These are phyloP conservation scores for Theocolax elegans DNA, from an alignment of 1,140 invertebrate genomes.

Conservation along the genomic window DNA sequence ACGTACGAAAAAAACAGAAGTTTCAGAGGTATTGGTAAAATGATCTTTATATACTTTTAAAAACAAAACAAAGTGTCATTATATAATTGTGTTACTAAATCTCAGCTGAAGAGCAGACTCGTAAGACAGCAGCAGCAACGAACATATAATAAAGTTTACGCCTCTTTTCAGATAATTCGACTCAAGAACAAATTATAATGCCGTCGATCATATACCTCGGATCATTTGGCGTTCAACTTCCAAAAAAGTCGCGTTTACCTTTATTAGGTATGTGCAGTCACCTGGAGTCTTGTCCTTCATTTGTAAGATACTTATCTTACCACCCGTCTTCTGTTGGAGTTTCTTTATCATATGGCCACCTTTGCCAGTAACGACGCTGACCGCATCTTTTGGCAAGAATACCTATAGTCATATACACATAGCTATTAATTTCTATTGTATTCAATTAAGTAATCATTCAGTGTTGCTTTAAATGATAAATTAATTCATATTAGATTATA, in stretches of 20 bases:
- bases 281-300: constrained; percentile 86
- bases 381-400: constrained; percentile 84
- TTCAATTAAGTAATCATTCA: too few species aligned
- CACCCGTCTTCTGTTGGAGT: constrained; percentile 88
- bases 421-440: too few species aligned
- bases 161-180: not conserved
- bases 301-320: constrained; percentile 87
- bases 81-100: too few species aligned
- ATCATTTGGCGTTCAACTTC: constrained; percentile 88
- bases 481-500: too few species aligned
- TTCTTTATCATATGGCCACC: constrained; percentile 94
- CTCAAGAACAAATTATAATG: constrained; percentile 73
- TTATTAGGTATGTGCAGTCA: constrained; percentile 86
- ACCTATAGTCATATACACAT: too few species aligned
- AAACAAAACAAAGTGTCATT: too few species aligned
- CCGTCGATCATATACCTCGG: constrained; percentile 89
- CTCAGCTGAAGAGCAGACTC: too few species aligned
- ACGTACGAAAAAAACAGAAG: too few species aligned
- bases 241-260: constrained; percentile 87
- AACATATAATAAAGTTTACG: constrained; percentile 23
- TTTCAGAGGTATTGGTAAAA: too few species aligned
- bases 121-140: too few species aligned
- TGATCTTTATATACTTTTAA: too few species aligned
- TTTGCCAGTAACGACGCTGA: constrained; percentile 93
- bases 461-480: too few species aligned